Conservation (phyloP, 2,888 invertebrate genomes). For the Lasioglossum figueresi region DNA sequence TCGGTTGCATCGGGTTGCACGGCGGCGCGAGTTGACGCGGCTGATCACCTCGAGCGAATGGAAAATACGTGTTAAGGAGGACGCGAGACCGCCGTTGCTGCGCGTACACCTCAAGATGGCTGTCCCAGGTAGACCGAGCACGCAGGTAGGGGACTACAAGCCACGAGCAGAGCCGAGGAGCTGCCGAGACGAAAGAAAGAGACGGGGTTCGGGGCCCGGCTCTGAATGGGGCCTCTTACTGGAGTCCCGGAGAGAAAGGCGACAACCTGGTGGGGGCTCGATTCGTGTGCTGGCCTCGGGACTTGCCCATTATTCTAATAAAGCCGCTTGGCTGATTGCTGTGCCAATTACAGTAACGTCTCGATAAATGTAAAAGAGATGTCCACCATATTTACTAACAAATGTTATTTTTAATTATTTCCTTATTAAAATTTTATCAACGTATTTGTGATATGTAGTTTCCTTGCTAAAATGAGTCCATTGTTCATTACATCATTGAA, state of each 20-base stretch:
- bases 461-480: no score
- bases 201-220: conserved; percentile 8
- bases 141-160: conserved; percentile 53
- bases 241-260: conserved; percentile 59
- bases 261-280: conserved; percentile 44
- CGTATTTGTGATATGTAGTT: no score
- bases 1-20: conserved; percentile 45
- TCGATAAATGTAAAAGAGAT: not conserved
- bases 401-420: not conserved
- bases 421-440: not conserved
- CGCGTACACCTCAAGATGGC: conserved; percentile 74
- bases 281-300: conserved; percentile 10
- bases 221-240: conserved; percentile 63
- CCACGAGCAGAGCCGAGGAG: conserved; percentile 10
- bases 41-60: conserved; percentile 56
- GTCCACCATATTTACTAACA: not conserved
- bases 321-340: not conserved
- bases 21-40: conserved; percentile 40
- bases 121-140: conserved; percentile 69
- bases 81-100: conserved; percentile 51
- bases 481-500: no score
- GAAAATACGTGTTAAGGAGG: conserved; percentile 59
- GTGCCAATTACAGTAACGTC: not conserved
- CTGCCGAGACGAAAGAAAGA: conserved; percentile 27
- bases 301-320: not conserved